These are phyloP conservation scores for Phrixothrix hirtus DNA, from an alignment of 2,888 invertebrate species.

Conservation along the genomic window DNA sequence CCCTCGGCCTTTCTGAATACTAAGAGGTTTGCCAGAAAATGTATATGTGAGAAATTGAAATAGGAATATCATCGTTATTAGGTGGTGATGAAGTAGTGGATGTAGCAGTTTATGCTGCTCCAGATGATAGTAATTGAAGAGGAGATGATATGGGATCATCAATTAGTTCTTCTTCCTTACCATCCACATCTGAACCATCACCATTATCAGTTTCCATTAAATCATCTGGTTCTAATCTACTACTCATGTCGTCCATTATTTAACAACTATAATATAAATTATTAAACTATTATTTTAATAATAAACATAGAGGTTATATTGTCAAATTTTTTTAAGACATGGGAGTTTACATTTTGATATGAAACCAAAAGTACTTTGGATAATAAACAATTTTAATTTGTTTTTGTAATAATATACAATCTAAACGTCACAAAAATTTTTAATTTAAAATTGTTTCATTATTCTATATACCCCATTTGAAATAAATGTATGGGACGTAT, in stretches of 20 bases:
- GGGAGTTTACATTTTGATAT: no score
- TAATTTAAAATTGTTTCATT: no score
- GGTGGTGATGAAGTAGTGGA: conserved; percentile 66
- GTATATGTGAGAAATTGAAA: conserved; percentile 67
- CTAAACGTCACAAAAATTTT: no score
- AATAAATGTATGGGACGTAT: no score
- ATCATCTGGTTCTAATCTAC: conserved; percentile 58
- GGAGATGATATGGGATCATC: conserved; percentile 60
- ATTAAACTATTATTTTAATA: no score
- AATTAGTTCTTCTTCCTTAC: conserved; percentile 66
- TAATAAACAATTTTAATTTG: no score
- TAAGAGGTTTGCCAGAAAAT: conserved; percentile 62
- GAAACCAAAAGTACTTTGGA: no score
- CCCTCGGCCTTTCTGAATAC: conserved; percentile 77
- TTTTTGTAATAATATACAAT: no score
- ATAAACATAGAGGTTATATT: conserved; percentile 6
- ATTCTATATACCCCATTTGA: no score
- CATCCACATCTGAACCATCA: conserved; percentile 75
- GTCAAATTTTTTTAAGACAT: no score
- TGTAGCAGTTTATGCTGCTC: conserved; percentile 69
- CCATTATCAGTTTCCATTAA: conserved; percentile 76
- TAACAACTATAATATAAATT: conserved; percentile 11
- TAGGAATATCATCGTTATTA: conserved; percentile 58
- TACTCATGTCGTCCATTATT: conserved; percentile 53
- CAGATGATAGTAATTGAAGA: conserved; percentile 57